Percentiles rank a stretch among this genome's conserved stretches.
phyloP scores from a whole-genome alignment of 2,797 vertebrate species.

The Acropternis orthonyx region DNA sequence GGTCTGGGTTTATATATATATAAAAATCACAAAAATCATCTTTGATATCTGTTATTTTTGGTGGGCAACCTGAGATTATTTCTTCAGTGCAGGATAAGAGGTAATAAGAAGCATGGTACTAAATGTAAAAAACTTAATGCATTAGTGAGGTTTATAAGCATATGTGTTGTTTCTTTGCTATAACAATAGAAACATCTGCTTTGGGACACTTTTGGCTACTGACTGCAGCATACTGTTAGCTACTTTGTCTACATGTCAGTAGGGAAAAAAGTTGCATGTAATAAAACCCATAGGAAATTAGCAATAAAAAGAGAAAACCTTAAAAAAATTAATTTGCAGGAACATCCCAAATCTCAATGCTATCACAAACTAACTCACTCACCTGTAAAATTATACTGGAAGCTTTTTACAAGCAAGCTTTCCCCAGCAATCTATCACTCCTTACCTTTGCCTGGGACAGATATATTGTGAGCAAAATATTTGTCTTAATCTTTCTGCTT shows the following conservation, averaged over 20 bases:
- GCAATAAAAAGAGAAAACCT: conserved; percentile 27
- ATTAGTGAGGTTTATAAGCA: background rate
- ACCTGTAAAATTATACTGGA: background rate
- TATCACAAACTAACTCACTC: background rate
- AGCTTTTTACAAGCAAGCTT: conserved; percentile 4
- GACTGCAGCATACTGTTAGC: background rate
- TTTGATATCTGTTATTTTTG: background rate
- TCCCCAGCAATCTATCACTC: background rate
- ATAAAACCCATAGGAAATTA: conserved; percentile 24
- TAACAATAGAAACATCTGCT: conserved; percentile 41
- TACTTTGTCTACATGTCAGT: conserved; percentile 6
- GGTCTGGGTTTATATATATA: background rate
- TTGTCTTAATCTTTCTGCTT: background rate
- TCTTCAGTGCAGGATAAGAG: background rate
- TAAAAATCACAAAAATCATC: background rate
- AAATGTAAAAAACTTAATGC: background rate
- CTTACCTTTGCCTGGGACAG: background rate
- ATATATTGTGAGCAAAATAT: background rate
- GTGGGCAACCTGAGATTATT: background rate
- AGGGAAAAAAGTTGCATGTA: conserved; percentile 2
- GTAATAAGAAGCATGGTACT: background rate
- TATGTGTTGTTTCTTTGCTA: background rate
- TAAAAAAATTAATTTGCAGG: background rate
- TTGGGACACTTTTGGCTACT: conserved; percentile 21
- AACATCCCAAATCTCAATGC: conserved; percentile 17